These are phyloP conservation scores for Mesocricetus auratus DNA, from an alignment of 2,113 vertebrate species.

Conservation along the genomic window DNA sequence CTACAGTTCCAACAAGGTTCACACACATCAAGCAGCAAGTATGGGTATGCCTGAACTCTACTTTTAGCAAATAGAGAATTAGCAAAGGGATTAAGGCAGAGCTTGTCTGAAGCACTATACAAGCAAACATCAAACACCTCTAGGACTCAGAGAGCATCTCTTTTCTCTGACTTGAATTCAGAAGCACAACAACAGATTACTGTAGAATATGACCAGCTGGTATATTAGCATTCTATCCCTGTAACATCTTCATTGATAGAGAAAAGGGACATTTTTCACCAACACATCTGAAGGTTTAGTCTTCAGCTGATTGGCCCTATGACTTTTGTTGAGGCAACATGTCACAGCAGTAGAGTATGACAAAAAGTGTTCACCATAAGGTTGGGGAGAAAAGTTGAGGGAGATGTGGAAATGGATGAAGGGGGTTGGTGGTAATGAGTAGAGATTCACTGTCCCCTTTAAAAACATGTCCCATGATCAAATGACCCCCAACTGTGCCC, in stretches of 20 bases:
- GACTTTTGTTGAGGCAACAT: neutral
- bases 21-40: neutral
- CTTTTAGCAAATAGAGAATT: neutral
- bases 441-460: rapidly evolving
- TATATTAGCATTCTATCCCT: neutral
- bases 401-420: neutral
- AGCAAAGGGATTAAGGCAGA: conserved; percentile 12
- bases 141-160: neutral
- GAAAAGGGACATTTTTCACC: neutral
- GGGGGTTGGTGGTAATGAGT: neutral
- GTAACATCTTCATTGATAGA: neutral
- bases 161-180: neutral
- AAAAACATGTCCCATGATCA: neutral
- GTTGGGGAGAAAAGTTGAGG: too few species aligned
- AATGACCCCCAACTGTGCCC: neutral
- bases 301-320: neutral
- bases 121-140: neutral
- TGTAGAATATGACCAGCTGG: neutral
- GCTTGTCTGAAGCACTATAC: neutral
- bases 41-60: neutral
- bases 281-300: neutral
- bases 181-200: conserved; percentile 19
- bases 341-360: neutral
- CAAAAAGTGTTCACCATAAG: neutral
- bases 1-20: neutral